Conservation (phyloP, 2,113 vertebrate genomes). For the Mixornis gularis region DNA sequence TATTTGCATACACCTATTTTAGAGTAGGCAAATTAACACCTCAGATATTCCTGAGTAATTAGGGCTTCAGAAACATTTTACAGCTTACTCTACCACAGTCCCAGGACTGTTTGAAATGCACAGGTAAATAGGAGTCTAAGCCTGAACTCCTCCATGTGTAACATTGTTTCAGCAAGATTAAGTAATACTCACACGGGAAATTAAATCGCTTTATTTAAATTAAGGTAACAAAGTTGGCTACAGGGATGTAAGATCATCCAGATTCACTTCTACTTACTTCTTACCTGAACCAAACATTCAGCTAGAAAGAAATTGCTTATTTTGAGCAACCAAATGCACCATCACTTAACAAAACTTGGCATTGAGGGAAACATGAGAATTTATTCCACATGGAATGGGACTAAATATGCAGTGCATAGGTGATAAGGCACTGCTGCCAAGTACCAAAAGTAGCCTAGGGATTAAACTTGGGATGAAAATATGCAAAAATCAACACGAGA, state of each 20-base stretch:
- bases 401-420: background rate
- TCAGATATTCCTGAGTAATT: background rate
- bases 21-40: background rate
- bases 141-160: background rate
- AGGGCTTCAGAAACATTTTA: background rate
- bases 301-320: background rate
- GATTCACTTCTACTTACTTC: background rate
- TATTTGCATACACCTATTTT: background rate
- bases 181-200: background rate
- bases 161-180: background rate
- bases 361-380: background rate
- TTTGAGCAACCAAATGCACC: background rate
- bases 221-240: background rate
- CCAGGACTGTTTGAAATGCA: background rate
- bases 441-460: background rate
- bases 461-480: background rate
- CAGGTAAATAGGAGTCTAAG: background rate
- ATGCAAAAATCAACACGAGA: background rate
- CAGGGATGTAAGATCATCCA: background rate
- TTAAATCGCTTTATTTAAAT: background rate
- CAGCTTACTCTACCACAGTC: background rate
- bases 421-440: background rate
- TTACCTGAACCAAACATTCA: background rate
- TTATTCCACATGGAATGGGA: background rate
- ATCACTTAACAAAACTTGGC: background rate